Percentiles rank a stretch among this genome's conserved stretches.
Evolutionary conservation across 2,797 vertebrate species (phyloP).

Genomic region (Hippopotamyrus pictus): DNA sequence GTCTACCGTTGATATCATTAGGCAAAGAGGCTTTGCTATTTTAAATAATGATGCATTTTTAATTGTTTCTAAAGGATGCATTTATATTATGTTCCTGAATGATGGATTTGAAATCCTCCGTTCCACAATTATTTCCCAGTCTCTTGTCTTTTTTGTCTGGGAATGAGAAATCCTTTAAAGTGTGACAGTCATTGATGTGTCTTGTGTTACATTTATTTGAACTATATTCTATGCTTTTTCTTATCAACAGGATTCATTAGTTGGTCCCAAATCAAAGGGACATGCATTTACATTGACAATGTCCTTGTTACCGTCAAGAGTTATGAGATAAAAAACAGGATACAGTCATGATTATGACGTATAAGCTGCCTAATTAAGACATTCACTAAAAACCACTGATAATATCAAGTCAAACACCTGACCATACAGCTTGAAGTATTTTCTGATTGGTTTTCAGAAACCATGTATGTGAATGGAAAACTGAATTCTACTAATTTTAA

Average conservation of each 20-base stretch:
- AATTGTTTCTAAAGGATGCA: not conserved
- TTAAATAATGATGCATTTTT: not conserved
- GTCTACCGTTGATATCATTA: not conserved
- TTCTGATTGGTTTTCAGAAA: not conserved
- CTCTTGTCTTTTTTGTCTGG: not conserved
- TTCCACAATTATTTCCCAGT: slow-evolving; percentile 2
- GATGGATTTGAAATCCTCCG: not conserved
- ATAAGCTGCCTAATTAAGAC: not conserved
- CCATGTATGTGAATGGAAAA: not conserved
- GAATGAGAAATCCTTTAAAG: slow-evolving; percentile 19
- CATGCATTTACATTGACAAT: slow-evolving; percentile 15
- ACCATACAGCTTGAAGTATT: not conserved
- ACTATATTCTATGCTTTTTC: slow-evolving; percentile 15
- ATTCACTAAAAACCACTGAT: not conserved
- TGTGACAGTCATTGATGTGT: slow-evolving; percentile 17
- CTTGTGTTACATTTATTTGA: slow-evolving; percentile 19
- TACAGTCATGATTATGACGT: not conserved
- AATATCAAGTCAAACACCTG: not conserved
- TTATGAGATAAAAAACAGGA: slow-evolving; percentile 2
- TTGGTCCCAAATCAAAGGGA: slow-evolving; percentile 20
- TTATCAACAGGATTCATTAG: slow-evolving; percentile 18
- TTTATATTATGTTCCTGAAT: not conserved
- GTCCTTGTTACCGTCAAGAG: not conserved
- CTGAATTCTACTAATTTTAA: not conserved
- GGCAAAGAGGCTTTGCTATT: not conserved